Evolutionary conservation across 2,113 vertebrate genomes (phyloP).

Genomic region (Erythrocercus mccallii): DNA sequence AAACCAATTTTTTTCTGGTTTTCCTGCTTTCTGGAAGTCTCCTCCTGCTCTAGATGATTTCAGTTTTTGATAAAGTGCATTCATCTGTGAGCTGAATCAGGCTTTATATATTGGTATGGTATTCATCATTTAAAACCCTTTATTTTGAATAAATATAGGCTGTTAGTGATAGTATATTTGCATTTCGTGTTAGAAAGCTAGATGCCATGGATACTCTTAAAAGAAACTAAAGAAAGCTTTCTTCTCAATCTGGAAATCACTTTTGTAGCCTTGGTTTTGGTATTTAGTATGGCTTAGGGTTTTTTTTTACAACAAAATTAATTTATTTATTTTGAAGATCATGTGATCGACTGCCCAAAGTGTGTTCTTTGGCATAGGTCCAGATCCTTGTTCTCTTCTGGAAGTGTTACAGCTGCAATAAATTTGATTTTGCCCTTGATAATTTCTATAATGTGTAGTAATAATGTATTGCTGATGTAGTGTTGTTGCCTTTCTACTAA

Average conservation of each 20-base stretch:
- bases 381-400: slow-evolving; percentile 21
- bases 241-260: background rate
- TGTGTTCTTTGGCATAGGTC: slow-evolving; percentile 25
- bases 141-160: background rate
- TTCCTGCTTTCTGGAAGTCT: background rate
- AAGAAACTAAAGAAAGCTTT: background rate
- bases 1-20: background rate
- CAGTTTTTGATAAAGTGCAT: background rate
- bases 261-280: background rate
- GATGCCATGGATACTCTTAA: background rate
- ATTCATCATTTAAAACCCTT: background rate
- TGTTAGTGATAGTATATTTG: background rate
- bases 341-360: background rate
- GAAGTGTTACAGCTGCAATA: slow-evolving; percentile 35
- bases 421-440: slow-evolving; percentile 55
- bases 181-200: background rate
- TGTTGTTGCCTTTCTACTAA: background rate
- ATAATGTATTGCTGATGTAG: slow-evolving; percentile 21
- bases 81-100: background rate
- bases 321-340: slow-evolving; percentile 19
- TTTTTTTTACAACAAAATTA: slow-evolving; percentile 39
- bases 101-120: background rate
- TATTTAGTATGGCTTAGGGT: background rate
- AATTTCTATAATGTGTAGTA: slow-evolving; percentile 35
- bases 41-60: background rate